Evolutionary conservation across 2,797 vertebrate species (phyloP).

Genomic region (Chlorospingus flavigularis): DNA sequence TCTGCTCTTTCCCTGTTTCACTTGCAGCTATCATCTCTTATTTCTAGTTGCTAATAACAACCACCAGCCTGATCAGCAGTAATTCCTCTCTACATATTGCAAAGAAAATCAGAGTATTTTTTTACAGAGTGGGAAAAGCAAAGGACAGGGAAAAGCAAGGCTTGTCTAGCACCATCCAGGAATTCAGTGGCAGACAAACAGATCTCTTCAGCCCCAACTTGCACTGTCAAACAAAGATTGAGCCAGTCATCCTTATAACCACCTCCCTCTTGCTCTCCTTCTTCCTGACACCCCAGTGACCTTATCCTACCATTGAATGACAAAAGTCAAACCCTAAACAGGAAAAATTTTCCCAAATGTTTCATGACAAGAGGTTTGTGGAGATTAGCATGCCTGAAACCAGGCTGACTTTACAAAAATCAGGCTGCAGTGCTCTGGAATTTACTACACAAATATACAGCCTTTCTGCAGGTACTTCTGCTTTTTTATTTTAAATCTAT

Average conservation of each 20-base stretch:
- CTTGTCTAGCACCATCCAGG: background rate
- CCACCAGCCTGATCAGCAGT: background rate
- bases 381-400: background rate
- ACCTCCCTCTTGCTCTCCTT: background rate
- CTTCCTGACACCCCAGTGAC: background rate
- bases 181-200: background rate
- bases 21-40: background rate
- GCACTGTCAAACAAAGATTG: background rate
- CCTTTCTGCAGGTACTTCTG: background rate
- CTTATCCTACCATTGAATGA: background rate
- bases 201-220: background rate
- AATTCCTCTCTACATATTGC: background rate
- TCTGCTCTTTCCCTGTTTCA: background rate
- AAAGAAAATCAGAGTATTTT: background rate
- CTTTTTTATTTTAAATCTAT: background rate
- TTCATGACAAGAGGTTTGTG: background rate
- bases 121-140: background rate
- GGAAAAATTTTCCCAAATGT: background rate
- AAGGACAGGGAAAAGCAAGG: background rate
- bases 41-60: background rate
- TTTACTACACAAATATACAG: background rate
- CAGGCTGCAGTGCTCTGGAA: background rate
- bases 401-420: background rate
- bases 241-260: background rate
- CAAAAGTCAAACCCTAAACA: background rate